Base-by-base conservation (phyloP, 2,113 vertebrate species). In the Nycticryphes semicollaris region DNA sequence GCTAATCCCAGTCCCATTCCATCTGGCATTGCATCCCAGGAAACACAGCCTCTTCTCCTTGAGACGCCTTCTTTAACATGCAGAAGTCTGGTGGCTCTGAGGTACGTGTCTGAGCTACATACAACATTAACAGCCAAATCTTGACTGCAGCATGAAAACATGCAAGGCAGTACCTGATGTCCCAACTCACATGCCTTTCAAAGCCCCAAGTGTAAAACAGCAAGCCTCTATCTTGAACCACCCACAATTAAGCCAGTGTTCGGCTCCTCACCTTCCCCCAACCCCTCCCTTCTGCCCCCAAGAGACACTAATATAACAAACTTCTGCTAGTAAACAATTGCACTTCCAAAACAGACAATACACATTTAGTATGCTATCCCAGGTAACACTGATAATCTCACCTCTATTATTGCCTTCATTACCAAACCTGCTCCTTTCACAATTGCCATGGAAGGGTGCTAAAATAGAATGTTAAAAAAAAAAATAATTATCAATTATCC, bases 351-450 rank as follows among this genome's bases (percentile, higher is more conserved):
- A 80, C 3, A 70, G 30, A 48, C 62, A 66, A 31, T 4, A 68
- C 3, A 21, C 16, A 63, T 27, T 66, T 66, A 83, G 20, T 53
- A 86, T 60, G 39, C 45, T 57, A 62, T 30, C 14, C 69, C 86
- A 81, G 31, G 10, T 64, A 90, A 78, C 15, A 64, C 0, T 14
- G 53, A 53, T 53, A 47, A 82, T 91, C 98, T 98, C 97, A 99
- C 99, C 99, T 99, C 99, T 97, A 99, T 99, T 95, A 99, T 99
- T 94, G 99, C 99, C 97, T 99, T 99, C 99, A 99, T 99, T 91
- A 99, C 99, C 95, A 99, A 98, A 53, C 99, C 99, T 48, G 99
- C 99, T 97, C 99, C 99, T 95, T 99, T 99, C 81, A 99, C 98
- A 95, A 99, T 99, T 35, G 99, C 99, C 99, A 99, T 99, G 33